Base-by-base conservation (phyloP, 2,888 invertebrate genomes). In the Acrobasis consociella region DNA sequence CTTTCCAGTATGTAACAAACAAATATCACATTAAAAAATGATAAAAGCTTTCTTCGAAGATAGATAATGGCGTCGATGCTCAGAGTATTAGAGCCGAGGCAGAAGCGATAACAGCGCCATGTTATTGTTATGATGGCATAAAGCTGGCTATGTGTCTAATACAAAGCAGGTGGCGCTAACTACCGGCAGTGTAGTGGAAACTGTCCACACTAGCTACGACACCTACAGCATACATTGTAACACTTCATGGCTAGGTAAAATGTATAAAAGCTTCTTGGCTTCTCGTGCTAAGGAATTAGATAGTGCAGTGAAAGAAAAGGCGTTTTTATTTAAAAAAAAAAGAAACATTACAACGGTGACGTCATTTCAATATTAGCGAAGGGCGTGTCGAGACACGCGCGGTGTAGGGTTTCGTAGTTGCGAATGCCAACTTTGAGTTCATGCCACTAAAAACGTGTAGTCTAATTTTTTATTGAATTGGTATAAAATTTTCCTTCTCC, bases 71-170 rank as follows among this genome's bases (percentile, higher is more conserved):
- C 22, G 22, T 22, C 3, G 22, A 22, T 22, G 22, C 22, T 22
- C 22, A 22, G 22, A 2, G 39, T 39, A 5, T 10, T 9, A 42
- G 42, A 11, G 2, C 46, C 2, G n/a, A 5, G 69, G 68, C 62
- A 64, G 68, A 68, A 73, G 77, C 71, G 71, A 68, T 74, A 73
- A 75, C 71, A 71, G 71, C 69, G 68, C 65, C 74, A 69, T 78
- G 76, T 80, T 83, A 83, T 82, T 82, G 82, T 83, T 82, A 83
- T 77, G 77, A 72, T 68, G 69, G 69, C 75, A 78, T 83, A 80
- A 81, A 80, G 72, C 73, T 74, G 69, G 72, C 73, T 71, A 75
- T 78, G 78, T 78, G 78, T 77, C 73, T 75, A 67, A 70, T 72
- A 72, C 69, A 76, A 68, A 73, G 72, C 83, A 83, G 82, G 81